phyloP scores from a whole-genome alignment of 2,113 vertebrate species.

The Regulus satrapa region DNA sequence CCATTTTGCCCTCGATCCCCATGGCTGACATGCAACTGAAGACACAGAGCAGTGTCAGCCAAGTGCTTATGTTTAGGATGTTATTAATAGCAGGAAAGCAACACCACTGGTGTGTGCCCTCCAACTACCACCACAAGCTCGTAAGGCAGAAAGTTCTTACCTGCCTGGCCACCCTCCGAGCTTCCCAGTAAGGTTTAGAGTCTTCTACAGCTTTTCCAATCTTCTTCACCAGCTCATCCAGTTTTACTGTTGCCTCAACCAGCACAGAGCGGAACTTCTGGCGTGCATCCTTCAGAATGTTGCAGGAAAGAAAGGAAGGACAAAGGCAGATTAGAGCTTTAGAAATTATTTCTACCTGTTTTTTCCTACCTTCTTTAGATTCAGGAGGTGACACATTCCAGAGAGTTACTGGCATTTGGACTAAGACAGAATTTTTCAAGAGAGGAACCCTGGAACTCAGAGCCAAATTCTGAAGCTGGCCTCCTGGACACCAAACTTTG shows the following conservation, averaged over 20 bases:
- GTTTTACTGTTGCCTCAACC: conserved; percentile 89
- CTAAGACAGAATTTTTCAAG: background rate
- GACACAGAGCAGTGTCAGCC: background rate
- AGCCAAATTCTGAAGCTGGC: accelerated
- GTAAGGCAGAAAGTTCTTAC: conserved; percentile 64
- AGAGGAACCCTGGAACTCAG: background rate
- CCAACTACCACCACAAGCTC: background rate
- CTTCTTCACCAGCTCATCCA: conserved; percentile 94
- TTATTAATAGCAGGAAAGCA: background rate
- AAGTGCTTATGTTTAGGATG: background rate
- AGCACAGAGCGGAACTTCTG: conserved; percentile 93
- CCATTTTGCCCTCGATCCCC: background rate
- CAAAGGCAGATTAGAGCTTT: background rate
- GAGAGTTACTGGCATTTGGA: background rate
- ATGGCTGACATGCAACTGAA: background rate
- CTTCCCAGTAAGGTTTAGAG: conserved; percentile 98
- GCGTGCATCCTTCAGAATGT: conserved; percentile 80
- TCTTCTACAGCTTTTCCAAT: conserved; percentile 94
- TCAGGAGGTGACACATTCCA: background rate
- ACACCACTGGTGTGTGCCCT: background rate
- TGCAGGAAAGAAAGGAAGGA: background rate
- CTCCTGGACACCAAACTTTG: background rate
- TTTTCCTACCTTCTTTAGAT: background rate
- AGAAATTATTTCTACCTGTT: background rate
- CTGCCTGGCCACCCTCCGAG: conserved; percentile 88